phyloP scores from a whole-genome alignment of 2,113 vertebrate genomes.

The Falcunculus frontatus region DNA sequence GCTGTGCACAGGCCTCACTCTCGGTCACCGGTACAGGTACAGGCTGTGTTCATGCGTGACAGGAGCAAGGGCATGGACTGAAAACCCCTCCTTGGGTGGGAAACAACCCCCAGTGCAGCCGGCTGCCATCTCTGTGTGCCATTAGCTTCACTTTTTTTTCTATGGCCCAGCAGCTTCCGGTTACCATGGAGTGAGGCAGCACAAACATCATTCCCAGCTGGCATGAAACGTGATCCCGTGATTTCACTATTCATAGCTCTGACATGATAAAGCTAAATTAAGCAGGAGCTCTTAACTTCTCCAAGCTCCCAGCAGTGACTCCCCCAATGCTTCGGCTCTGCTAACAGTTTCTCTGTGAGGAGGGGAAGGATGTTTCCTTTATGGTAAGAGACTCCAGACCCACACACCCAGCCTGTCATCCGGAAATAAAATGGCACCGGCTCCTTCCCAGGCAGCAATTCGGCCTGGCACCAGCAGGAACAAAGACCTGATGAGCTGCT shows the following conservation, averaged over 20 bases:
- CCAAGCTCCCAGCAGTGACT: neutral
- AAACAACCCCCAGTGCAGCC: neutral
- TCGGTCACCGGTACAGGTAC: rapidly evolving
- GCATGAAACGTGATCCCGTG: slow-evolving; percentile 18
- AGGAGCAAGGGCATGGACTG: neutral
- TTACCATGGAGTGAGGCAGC: slow-evolving; percentile 28
- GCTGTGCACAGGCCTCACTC: neutral
- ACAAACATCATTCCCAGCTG: slow-evolving; percentile 50
- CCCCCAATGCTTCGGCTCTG: neutral
- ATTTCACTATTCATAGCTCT: slow-evolving; percentile 45
- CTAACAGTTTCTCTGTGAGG: neutral
- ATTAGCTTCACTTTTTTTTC: no score
- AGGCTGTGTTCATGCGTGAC: rapidly evolving
- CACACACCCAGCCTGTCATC: neutral
- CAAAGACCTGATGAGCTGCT: neutral
- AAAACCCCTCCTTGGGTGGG: neutral
- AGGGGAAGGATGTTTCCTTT: neutral
- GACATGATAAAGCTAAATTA: slow-evolving; percentile 38
- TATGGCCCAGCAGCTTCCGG: neutral
- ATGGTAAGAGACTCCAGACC: neutral
- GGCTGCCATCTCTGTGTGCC: neutral
- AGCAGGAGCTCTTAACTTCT: slow-evolving; percentile 20
- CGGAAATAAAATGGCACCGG: slow-evolving; percentile 4
- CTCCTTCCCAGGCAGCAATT: neutral
- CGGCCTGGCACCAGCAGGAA: neutral